Base-by-base conservation (phyloP, 2,888 invertebrate species). In the Macrosoma leucophasiata region DNA sequence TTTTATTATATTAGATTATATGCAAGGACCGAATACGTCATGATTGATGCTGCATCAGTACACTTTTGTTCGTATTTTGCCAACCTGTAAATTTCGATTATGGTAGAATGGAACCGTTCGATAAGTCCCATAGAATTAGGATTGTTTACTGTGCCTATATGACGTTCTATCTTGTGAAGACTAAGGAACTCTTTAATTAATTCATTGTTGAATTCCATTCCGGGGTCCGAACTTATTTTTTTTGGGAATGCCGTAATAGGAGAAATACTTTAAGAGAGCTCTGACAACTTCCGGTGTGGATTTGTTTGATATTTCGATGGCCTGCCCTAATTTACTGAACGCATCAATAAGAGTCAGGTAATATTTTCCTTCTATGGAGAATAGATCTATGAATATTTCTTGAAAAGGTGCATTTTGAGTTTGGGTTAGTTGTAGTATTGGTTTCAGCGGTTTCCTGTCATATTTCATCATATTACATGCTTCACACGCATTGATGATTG, bases 101-200 rank as follows among this genome's bases (percentile, higher is more conserved):
- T 9, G 1, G 41, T 48, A 13, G 20, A 36, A 20, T 44, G 44
- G 17, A 45, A 50, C 5, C 51, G 14, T 36, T 53, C 47, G 9
- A 53, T 24, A 2, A 46, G 15, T n/a, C 34, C 49, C 43, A 43
- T 48, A 7, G 48, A 51, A 25, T 37, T 49, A 0, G 49, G 47
- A 17, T 46, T 53, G 20, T 51, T 43, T 1, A 46, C 46, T 5
- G 52, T 50, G 0, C 43, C 38, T 15, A 52, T 42, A 13, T 50
- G 46, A 8, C 46, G 6, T n/a, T 50, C 33, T 12, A 52, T 37
- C 41, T 48, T 53, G 29, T 46, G 33, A 6, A 45, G 25, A 13
- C 2, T 27, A 18, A 42, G 24, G 2, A 40, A 13, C 33, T 50
- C 43, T 18, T 41, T 43, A 7, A 48, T 33, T 9, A 48, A 13